phyloP scores from a whole-genome alignment of 2,797 vertebrate genomes.

The Tapera naevia region DNA sequence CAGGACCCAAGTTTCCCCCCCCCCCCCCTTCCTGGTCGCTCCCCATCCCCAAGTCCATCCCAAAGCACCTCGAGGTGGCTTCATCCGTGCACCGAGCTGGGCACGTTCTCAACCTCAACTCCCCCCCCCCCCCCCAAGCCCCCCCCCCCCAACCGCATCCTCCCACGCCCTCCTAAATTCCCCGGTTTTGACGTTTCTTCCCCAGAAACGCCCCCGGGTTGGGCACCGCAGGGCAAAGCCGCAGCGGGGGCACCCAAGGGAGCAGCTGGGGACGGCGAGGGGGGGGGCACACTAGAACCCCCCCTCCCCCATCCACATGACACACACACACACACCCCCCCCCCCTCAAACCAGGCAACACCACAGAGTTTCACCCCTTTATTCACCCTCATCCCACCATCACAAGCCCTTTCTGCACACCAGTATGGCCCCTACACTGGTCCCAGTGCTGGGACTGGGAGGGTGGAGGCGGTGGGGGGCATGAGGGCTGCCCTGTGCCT shows the following conservation, averaged over 20 bases:
- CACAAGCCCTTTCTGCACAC: background rate
- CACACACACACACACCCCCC: no score
- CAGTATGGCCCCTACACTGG: background rate
- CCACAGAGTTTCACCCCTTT: background rate
- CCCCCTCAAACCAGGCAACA: background rate
- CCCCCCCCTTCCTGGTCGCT: no score
- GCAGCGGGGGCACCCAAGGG: background rate
- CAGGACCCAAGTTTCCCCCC: no score
- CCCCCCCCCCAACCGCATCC: no score
- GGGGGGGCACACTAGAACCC: no score
- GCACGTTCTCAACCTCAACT: no score
- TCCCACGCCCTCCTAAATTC: background rate
- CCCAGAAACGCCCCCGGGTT: conserved; percentile 4
- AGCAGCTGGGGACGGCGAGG: background rate
- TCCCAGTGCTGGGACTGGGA: background rate
- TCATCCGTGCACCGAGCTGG: no score
- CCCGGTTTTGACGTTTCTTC: conserved; percentile 11
- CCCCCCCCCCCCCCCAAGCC: no score
- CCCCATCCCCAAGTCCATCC: no score
- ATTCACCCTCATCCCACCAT: background rate
- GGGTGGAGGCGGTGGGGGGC: no score
- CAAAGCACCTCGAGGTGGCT: no score
- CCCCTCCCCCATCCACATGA: accelerated
- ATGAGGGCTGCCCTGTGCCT: background rate
- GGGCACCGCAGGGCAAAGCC: background rate